Conservation (phyloP, 2,113 vertebrate genomes). For the Pseudorasbora parva region DNA sequence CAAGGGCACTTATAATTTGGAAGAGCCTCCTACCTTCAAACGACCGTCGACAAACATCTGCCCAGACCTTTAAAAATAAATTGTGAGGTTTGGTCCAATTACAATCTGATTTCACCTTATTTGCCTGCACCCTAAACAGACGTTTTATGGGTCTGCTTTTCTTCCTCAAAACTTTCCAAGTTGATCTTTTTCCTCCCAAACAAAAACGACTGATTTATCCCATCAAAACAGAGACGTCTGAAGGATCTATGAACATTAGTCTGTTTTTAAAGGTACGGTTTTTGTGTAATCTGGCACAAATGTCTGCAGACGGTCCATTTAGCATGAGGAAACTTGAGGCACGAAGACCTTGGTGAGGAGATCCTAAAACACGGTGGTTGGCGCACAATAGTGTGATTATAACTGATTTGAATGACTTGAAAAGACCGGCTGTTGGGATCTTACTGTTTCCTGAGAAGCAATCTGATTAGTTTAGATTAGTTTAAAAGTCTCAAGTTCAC, state of each 20-base stretch:
- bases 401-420: neutral
- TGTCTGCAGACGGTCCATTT: neutral
- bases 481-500: neutral
- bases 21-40: constrained; percentile 61
- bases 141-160: neutral
- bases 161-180: neutral
- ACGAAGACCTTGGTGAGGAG: neutral
- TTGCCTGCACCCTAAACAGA: constrained; percentile 6
- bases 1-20: constrained; percentile 65
- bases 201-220: neutral
- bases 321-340: neutral
- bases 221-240: neutral
- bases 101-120: constrained; percentile 56
- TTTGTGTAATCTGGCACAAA: constrained; percentile 26
- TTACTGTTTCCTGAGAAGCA: neutral
- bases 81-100: constrained; percentile 55
- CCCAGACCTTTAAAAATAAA: constrained; percentile 36
- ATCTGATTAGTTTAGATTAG: neutral
- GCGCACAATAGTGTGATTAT: neutral
- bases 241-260: neutral
- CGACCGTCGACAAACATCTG: constrained; percentile 59
- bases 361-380: neutral
- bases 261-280: neutral
- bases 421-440: neutral
- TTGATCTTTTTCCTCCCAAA: neutral